These are phyloP conservation scores for Stenchaetothrips biformis DNA, from an alignment of 2,888 invertebrate species.

Conservation along the genomic window DNA sequence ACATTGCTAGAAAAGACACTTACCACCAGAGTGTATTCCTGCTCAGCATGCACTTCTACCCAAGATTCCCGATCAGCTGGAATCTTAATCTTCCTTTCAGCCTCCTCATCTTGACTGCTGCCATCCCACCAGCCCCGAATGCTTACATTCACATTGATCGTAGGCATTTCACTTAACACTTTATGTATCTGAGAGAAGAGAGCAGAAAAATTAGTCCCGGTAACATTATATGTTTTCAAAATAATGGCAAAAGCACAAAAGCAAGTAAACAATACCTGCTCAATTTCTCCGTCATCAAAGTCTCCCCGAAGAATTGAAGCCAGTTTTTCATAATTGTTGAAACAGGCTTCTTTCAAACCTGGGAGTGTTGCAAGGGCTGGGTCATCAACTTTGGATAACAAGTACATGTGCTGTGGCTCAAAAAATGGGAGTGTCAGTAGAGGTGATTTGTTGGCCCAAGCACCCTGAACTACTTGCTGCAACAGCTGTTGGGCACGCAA, in stretches of 20 bases:
- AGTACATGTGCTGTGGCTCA: conserved; percentile 58
- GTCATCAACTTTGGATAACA: conserved; percentile 46
- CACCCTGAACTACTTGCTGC: conserved; percentile 88
- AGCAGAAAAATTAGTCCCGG: conserved; percentile 19
- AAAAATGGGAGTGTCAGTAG: conserved; percentile 73
- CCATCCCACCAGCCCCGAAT: conserved; percentile 54
- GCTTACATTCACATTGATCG: conserved; percentile 54
- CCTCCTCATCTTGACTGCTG: conserved; percentile 36
- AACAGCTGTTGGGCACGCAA: conserved; percentile 71
- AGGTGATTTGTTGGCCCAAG: conserved; percentile 74
- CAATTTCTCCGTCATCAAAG: conserved; percentile 64
- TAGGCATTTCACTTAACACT: conserved; percentile 59
- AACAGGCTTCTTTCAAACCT: conserved; percentile 53
- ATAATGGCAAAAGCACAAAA: conserved; percentile 11
- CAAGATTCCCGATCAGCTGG: conserved; percentile 22
- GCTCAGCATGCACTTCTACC: conserved; percentile 63
- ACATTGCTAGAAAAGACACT: conserved; percentile 27
- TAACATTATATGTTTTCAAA: background rate
- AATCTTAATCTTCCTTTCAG: conserved; percentile 28
- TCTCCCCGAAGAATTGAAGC: conserved; percentile 58
- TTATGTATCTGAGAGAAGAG: conserved; percentile 43
- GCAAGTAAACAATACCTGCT: conserved; percentile 54
- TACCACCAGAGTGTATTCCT: conserved; percentile 67
- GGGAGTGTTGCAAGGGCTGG: conserved; percentile 48
- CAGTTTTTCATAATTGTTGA: conserved; percentile 57